Conservation (phyloP, 2,113 vertebrate species). For the Copsychus sechellarum region DNA sequence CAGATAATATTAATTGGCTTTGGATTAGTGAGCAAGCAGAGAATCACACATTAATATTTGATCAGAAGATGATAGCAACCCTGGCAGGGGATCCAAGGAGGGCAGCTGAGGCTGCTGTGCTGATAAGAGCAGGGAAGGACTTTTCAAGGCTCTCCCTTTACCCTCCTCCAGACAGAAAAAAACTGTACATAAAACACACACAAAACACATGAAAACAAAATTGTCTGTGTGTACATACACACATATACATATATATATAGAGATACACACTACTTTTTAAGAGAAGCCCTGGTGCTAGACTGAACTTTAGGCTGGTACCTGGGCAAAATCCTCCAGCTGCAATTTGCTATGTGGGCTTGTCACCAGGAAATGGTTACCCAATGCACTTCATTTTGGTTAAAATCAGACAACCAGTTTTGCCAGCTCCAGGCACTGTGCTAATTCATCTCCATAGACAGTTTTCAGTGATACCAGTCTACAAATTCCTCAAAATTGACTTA, state of each 20-base stretch:
- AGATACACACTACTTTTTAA: background rate
- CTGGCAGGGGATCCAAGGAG: slow-evolving; percentile 95
- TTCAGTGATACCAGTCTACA: background rate
- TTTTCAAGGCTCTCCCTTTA: slow-evolving; percentile 81
- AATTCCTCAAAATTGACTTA: slow-evolving; percentile 20
- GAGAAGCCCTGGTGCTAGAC: slow-evolving; percentile 71
- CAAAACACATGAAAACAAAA: background rate
- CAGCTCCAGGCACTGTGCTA: slow-evolving; percentile 9
- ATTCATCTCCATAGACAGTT: slow-evolving; percentile 1
- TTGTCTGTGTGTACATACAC: background rate
- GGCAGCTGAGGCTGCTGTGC: slow-evolving; percentile 95
- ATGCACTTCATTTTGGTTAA: slow-evolving; percentile 61
- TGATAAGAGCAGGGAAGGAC: slow-evolving; percentile 91
- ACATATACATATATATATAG: background rate
- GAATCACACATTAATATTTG: slow-evolving; percentile 99
- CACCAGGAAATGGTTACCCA: slow-evolving; percentile 68
- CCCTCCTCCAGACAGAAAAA: slow-evolving; percentile 80
- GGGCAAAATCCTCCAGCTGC: slow-evolving; percentile 72
- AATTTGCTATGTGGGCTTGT: slow-evolving; percentile 74
- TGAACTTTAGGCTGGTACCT: slow-evolving; percentile 79
- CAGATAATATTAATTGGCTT: slow-evolving; percentile 99
- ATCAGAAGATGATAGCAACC: slow-evolving; percentile 99
- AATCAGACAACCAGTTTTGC: slow-evolving; percentile 55
- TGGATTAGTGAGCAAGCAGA: slow-evolving; percentile 99
- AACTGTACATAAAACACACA: slow-evolving; percentile 47